phyloP scores from a whole-genome alignment of 1,140 invertebrate genomes.

The Achatina immaculata region DNA sequence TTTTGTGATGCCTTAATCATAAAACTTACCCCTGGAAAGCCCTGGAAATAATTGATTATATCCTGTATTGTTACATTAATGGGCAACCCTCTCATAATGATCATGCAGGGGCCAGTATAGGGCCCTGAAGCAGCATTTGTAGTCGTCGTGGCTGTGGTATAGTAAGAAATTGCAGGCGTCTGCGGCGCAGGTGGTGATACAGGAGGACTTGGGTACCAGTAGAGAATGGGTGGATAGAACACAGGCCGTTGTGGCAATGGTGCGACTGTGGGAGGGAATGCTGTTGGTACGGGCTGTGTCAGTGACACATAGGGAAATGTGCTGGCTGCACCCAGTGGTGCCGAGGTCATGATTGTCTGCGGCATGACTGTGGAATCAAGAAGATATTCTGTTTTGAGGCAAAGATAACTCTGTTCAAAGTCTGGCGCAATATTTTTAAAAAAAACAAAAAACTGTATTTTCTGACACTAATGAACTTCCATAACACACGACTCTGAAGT shows the following conservation, averaged over 20 bases:
- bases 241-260: slow-evolving; percentile 44
- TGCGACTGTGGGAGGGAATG: slow-evolving; percentile 52
- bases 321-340: slow-evolving; percentile 38
- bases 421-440: too few species aligned
- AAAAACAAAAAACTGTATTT: too few species aligned
- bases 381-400: not conserved
- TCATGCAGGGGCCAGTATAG: slow-evolving; percentile 72
- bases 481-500: too few species aligned
- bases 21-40: slow-evolving; percentile 72
- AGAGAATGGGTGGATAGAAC: slow-evolving; percentile 65
- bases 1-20: too few species aligned
- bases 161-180: slow-evolving; percentile 35
- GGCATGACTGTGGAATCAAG: slow-evolving; percentile 25
- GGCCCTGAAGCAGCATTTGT: slow-evolving; percentile 42
- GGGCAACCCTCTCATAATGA: slow-evolving; percentile 73
- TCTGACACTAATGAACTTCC: too few species aligned
- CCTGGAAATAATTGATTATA: slow-evolving; percentile 72
- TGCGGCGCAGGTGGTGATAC: slow-evolving; percentile 86
- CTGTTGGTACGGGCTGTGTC: slow-evolving; percentile 62
- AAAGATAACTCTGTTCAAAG: not conserved
- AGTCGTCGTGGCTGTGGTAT: slow-evolving; percentile 14
- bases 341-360: slow-evolving; percentile 36
- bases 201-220: slow-evolving; percentile 93
- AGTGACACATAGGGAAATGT: slow-evolving; percentile 48
- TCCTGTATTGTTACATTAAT: slow-evolving; percentile 70